A percentile compares a stretch with the other conserved stretches of the same genome.
Conservation (phyloP, 2,797 vertebrate genomes). For the Gymnothorax javanicus region DNA sequence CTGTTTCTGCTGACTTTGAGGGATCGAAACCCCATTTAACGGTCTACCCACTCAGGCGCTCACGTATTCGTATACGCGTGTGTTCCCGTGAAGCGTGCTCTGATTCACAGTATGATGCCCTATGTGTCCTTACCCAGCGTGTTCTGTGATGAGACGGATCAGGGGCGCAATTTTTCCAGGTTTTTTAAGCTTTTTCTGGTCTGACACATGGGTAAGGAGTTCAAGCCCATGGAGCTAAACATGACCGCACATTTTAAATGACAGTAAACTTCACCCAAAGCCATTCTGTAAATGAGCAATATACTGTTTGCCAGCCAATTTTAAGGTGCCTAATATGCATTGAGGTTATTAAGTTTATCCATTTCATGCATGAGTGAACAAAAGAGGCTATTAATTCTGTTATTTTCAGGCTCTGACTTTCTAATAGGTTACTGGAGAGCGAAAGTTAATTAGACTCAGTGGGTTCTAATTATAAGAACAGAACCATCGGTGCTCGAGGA, state of each 20-base stretch:
- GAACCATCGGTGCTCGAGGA: not conserved
- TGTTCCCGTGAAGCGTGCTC: not conserved
- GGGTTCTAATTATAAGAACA: constrained; percentile 29
- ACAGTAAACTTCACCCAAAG: not conserved
- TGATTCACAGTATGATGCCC: no score
- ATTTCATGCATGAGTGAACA: constrained; percentile 7
- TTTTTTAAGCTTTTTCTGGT: not conserved
- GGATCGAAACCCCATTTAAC: constrained; percentile 10
- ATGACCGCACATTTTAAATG: not conserved
- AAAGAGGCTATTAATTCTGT: not conserved
- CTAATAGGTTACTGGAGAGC: not conserved
- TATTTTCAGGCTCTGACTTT: not conserved
- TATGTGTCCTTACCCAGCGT: not conserved
- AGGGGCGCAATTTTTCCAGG: not conserved
- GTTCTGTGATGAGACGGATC: not conserved
- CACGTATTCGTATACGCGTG: not conserved
- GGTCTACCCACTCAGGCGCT: not conserved
- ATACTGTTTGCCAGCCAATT: not conserved
- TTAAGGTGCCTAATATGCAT: not conserved
- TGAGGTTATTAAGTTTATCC: not conserved
- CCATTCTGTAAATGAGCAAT: not conserved
- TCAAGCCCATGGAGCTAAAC: not conserved
- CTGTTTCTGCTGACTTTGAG: not conserved
- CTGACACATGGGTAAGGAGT: not conserved
- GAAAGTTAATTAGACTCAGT: constrained; percentile 23